phyloP scores from a whole-genome alignment of 2,888 invertebrate species.

The Hyalella azteca region DNA sequence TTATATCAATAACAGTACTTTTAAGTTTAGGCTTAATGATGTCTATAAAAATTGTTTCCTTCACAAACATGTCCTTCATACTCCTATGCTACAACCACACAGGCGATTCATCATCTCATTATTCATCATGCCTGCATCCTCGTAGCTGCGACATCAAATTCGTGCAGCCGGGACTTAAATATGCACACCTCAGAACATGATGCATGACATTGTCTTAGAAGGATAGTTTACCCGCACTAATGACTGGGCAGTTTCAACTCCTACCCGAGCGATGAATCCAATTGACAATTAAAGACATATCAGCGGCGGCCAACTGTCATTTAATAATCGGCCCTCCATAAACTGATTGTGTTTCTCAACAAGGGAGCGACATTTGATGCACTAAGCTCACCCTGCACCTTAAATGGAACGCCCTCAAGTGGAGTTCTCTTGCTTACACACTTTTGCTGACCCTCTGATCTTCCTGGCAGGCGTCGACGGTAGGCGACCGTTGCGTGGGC shows the following conservation, averaged over 20 bases:
- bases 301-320: too few relatives aligned
- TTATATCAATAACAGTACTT: too few relatives aligned
- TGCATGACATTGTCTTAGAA: slow-evolving; percentile 2
- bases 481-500: not conserved
- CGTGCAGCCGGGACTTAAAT: not conserved
- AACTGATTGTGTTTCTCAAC: too few relatives aligned
- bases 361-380: too few relatives aligned
- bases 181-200: too few relatives aligned
- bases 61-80: not conserved
- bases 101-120: not conserved
- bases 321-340: not conserved
- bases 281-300: too few relatives aligned
- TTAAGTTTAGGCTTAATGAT: too few relatives aligned
- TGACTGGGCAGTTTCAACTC: slow-evolving; percentile 22
- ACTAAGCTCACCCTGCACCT: not conserved
- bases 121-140: not conserved
- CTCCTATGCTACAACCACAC: not conserved
- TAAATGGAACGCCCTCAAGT: not conserved
- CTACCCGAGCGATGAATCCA: too few relatives aligned
- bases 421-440: not conserved
- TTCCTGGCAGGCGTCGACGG: slow-evolving; percentile 8
- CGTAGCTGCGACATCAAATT: not conserved
- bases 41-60: not conserved
- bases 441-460: slow-evolving; percentile 27
- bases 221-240: not conserved